Evolutionary conservation across 2,888 invertebrate species (phyloP).

Genomic region (Andrena camellia): DNA sequence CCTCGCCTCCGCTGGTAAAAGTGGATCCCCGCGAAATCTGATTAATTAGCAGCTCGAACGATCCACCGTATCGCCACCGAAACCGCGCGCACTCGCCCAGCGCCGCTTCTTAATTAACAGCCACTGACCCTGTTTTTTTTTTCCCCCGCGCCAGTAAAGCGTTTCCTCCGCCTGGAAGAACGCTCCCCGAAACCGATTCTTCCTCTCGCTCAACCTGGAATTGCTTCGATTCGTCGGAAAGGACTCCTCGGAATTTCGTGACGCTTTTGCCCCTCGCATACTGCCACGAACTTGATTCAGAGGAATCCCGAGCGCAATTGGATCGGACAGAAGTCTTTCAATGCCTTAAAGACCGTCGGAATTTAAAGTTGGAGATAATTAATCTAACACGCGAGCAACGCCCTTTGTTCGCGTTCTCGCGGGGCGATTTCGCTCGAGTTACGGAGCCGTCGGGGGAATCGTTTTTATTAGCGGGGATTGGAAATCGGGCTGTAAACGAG

Average conservation of each 20-base stretch:
- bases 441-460: too few species aligned
- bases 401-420: too few species aligned
- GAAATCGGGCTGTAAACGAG: background rate
- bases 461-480: constrained; percentile 7
- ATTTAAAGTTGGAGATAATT: too few species aligned
- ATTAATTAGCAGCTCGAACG: constrained; percentile 8
- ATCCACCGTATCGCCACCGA: background rate
- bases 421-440: background rate
- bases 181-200: background rate
- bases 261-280: too few species aligned
- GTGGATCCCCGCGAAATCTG: background rate
- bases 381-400: too few species aligned
- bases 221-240: too few species aligned
- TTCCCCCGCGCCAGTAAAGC: background rate
- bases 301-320: too few species aligned
- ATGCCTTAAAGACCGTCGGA: too few species aligned
- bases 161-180: too few species aligned
- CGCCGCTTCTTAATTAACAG: background rate
- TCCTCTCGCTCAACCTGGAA: background rate
- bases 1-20: background rate
- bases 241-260: too few species aligned
- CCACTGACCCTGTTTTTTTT: background rate
- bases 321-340: too few species aligned
- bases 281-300: too few species aligned
- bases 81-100: background rate